Base-by-base conservation (phyloP, 2,888 invertebrate genomes). In the Rhogogaster chlorosoma region DNA sequence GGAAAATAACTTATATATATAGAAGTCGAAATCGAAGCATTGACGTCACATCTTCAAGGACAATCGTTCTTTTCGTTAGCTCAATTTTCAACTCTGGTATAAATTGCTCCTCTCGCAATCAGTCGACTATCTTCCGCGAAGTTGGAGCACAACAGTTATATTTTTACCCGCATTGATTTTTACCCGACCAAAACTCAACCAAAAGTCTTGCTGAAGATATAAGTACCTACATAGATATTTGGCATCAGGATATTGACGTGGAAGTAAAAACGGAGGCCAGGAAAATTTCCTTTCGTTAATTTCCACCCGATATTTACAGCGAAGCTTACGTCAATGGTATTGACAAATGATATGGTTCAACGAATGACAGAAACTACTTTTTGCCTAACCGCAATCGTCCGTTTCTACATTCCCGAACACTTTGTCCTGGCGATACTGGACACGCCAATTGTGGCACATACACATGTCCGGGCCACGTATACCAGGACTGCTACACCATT, bases 21-120 rank as follows among this genome's bases (percentile, higher is more conserved):
- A 53, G 53, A 32, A 32, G 18, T 53, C n/a, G 42, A 12, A 12
- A 73, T 53, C 32, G 53, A 77, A 49, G 18, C 77, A 29, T 77
- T 49, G 77, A 53, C 77, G 77, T 77, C 77, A 53, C 32, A 4
- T 38, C 61, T 80, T 38, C 22, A 61, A 80, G 80, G 57, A 80
- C 57, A 57, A 80, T 80, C 61, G 80, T 61, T 61, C 57, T 61
- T 36, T 80, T 80, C 80, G 80, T 80, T 80, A 80, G 61, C 80
- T 61, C 61, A 80, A 45, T 80, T 61, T 38, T 80, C 53, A 10
- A 53, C 78, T 78, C 10, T 2, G 32, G n/a, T 49, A 32, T 32
- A 32, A 61, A 18, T 29, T 26, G 36, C n/a, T 80, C 26, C 80
- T 80, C 61, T 22, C 61, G 61, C 80, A 80, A 80, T 61, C 80